phyloP scores from a whole-genome alignment of 2,113 vertebrate species.

The Channa argus region DNA sequence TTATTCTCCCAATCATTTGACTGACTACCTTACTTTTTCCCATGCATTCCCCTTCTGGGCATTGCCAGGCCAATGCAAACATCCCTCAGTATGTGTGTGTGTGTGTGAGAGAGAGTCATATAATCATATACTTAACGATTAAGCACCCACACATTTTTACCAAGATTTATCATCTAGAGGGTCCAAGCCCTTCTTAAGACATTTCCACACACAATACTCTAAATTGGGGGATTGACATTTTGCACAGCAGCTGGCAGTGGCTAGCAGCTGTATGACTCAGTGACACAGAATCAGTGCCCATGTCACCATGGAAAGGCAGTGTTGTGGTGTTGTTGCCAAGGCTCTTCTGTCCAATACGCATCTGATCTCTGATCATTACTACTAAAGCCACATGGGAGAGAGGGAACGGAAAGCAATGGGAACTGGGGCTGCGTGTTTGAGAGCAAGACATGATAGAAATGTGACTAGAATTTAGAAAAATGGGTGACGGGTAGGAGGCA shows the following conservation, averaged over 20 bases:
- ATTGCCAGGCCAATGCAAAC: slow-evolving; percentile 47
- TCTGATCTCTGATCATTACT: slow-evolving; percentile 37
- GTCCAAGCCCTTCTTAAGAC: slow-evolving; percentile 21
- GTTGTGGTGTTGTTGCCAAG: slow-evolving; percentile 68
- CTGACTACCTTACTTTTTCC: slow-evolving; percentile 2
- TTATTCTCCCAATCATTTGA: slow-evolving; percentile 37
- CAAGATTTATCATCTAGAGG: slow-evolving; percentile 15
- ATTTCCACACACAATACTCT: slow-evolving; percentile 59
- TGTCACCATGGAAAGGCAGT: slow-evolving; percentile 63
- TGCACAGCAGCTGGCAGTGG: slow-evolving; percentile 57
- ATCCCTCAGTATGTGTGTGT: slow-evolving; percentile 16
- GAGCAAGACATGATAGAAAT: neutral
- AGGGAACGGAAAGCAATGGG: slow-evolving; percentile 9
- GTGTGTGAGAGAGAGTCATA: slow-evolving; percentile 51
- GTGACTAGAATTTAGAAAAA: neutral
- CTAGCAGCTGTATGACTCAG: slow-evolving; percentile 77
- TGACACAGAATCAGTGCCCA: slow-evolving; percentile 65
- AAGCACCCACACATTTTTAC: slow-evolving; percentile 49
- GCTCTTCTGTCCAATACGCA: slow-evolving; percentile 54
- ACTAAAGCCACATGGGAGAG: slow-evolving; percentile 6
- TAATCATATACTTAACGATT: slow-evolving; percentile 58
- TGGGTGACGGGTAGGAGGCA: slow-evolving; percentile 12
- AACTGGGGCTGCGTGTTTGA: neutral
- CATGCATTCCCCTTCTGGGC: slow-evolving; percentile 33
- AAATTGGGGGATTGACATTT: slow-evolving; percentile 67